Conservation (phyloP, 92 coral and sea anemone genomes). For the Plumapathes pennacea region DNA sequence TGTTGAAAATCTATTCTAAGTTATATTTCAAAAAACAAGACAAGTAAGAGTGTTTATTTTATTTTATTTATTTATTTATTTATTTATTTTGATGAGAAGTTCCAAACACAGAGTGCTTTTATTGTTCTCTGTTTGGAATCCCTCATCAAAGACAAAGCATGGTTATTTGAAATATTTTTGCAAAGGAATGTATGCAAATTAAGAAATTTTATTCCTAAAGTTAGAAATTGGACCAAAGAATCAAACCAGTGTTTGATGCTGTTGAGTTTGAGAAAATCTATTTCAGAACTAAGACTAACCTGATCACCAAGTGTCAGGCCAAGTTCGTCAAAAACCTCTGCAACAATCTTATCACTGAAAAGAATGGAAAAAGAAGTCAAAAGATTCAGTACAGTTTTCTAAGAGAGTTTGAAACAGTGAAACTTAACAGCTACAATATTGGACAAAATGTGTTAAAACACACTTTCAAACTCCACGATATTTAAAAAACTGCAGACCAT, state of each 20-base stretch:
- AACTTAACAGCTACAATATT: no score
- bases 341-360: slow-evolving; percentile 79
- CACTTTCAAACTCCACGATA: no score
- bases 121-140: no score
- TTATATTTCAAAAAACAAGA: no score
- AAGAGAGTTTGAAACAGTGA: no score
- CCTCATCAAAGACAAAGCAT: not conserved
- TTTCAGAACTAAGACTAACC: slow-evolving; percentile 33
- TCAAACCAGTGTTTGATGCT: not conserved
- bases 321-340: slow-evolving; percentile 94
- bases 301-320: slow-evolving; percentile 85
- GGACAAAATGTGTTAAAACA: no score
- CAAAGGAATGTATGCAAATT: not conserved
- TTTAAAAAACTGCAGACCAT: no score
- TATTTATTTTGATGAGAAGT: not conserved
- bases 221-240: no score
- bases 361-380: slow-evolving; percentile 1
- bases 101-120: no score
- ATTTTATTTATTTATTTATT: not conserved
- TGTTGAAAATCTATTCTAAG: not conserved
- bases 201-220: no score
- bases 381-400: no score
- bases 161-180: not conserved
- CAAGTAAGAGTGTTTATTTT: no score
- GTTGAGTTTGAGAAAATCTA: not conserved